Evolutionary conservation across 2,888 invertebrate species (phyloP).

Genomic region (Magallana nippona): DNA sequence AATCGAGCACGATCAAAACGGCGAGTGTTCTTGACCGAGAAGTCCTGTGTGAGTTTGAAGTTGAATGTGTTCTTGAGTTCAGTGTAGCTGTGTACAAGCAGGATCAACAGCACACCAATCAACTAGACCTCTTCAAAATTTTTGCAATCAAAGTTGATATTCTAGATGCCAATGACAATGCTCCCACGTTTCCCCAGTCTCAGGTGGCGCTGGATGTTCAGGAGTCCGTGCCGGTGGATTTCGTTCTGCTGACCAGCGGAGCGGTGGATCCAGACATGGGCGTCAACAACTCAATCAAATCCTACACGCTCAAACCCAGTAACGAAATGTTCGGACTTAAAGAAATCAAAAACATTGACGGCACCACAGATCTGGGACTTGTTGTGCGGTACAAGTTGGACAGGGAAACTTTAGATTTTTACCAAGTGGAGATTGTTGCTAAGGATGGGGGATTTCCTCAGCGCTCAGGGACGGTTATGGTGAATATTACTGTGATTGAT

Average conservation of each 20-base stretch:
- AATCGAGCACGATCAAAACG: slow-evolving; percentile 67
- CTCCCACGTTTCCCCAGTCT: slow-evolving; percentile 63
- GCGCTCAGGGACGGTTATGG: slow-evolving; percentile 66
- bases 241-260: slow-evolving; percentile 64
- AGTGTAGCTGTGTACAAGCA: slow-evolving; percentile 69
- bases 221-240: slow-evolving; percentile 63
- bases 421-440: slow-evolving; percentile 69
- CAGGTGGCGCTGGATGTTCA: slow-evolving; percentile 63
- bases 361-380: slow-evolving; percentile 68
- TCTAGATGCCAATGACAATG: slow-evolving; percentile 70
- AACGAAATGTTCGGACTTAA: slow-evolving; percentile 68
- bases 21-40: slow-evolving; percentile 68
- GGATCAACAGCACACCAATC: slow-evolving; percentile 52
- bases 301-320: slow-evolving; percentile 64
- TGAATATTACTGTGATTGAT: slow-evolving; percentile 73
- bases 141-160: slow-evolving; percentile 65
- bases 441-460: slow-evolving; percentile 71
- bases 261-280: slow-evolving; percentile 69
- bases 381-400: slow-evolving; percentile 69
- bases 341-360: slow-evolving; percentile 62
- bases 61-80: slow-evolving; percentile 63
- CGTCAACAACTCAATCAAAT: slow-evolving; percentile 67
- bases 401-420: slow-evolving; percentile 68
- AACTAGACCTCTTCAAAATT: slow-evolving; percentile 65
- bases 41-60: slow-evolving; percentile 61